phyloP scores from a whole-genome alignment of 2,797 vertebrate genomes.

The Ataeniobius toweri region DNA sequence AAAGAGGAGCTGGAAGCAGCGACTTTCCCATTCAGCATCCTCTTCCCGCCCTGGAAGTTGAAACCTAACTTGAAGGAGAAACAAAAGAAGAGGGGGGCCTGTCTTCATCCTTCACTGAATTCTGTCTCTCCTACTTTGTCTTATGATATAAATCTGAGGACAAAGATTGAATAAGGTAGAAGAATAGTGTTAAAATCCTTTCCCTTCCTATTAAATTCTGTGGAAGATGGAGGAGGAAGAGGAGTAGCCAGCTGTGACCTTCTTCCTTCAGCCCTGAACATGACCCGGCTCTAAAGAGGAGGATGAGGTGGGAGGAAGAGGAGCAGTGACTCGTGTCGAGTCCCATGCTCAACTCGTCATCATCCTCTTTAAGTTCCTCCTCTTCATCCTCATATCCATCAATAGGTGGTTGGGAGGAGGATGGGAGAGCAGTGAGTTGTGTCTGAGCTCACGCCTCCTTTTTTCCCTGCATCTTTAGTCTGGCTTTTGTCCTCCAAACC shows the following conservation, averaged over 20 bases:
- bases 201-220: constrained; percentile 5
- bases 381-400: constrained; percentile 47
- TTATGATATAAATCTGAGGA: constrained; percentile 16
- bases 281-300: constrained; percentile 52
- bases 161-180: constrained; percentile 26
- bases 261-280: constrained; percentile 66
- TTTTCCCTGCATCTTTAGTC: constrained; percentile 43
- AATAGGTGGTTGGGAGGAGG: constrained; percentile 45
- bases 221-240: constrained; percentile 43
- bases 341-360: constrained; percentile 24
- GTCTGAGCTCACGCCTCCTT: constrained; percentile 63
- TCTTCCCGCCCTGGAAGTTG: background rate
- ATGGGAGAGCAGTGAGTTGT: constrained; percentile 66
- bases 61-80: background rate
- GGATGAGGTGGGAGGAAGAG: constrained; percentile 41
- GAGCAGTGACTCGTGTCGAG: constrained; percentile 56
- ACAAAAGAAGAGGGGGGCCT: constrained; percentile 7
- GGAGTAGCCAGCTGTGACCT: constrained; percentile 60
- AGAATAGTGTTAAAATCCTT: constrained; percentile 32
- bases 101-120: constrained; percentile 10
- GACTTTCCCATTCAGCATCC: background rate
- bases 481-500: constrained; percentile 45
- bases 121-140: constrained; percentile 19
- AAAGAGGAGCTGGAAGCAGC: background rate
- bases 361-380: constrained; percentile 41